These are phyloP conservation scores for Micromesistius poutassou DNA, from an alignment of 2,797 vertebrate genomes.

Conservation along the genomic window DNA sequence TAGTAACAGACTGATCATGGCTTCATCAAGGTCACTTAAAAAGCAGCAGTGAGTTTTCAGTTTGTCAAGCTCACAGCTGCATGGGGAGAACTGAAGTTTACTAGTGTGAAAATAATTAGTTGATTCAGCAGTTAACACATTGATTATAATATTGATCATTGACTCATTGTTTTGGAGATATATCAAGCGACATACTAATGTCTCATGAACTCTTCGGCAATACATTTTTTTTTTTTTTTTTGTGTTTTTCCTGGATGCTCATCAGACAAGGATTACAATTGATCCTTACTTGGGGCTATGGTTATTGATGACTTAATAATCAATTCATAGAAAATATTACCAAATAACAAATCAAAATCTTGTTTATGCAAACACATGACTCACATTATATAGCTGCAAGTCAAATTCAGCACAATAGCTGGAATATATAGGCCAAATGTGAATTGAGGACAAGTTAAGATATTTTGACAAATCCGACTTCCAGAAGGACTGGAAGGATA, in stretches of 20 bases:
- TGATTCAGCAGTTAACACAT: background rate
- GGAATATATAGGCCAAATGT: constrained; percentile 25
- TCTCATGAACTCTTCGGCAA: background rate
- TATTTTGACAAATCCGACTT: constrained; percentile 39
- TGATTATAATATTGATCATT: background rate
- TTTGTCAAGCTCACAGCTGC: background rate
- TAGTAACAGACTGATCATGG: background rate
- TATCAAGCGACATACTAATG: background rate
- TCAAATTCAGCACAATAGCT: constrained; percentile 25
- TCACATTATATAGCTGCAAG: background rate
- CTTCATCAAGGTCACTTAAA: background rate
- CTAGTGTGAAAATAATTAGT: background rate
- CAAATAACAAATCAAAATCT: background rate
- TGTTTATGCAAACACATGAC: constrained; percentile 16
- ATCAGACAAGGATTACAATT: background rate
- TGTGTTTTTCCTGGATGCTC: background rate
- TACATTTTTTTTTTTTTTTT: background rate
- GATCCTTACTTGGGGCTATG: background rate
- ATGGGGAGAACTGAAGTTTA: background rate
- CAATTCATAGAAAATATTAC: background rate
- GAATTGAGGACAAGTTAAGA: constrained; percentile 39
- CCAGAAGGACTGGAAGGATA: constrained; percentile 34
- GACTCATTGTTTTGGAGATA: background rate
- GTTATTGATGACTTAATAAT: background rate
- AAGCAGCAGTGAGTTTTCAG: background rate